A percentile compares a stretch with the other conserved stretches of the same genome.
These are phyloP conservation scores for Colinus virginianus DNA, from an alignment of 2,113 vertebrate genomes.

Conservation along the genomic window DNA sequence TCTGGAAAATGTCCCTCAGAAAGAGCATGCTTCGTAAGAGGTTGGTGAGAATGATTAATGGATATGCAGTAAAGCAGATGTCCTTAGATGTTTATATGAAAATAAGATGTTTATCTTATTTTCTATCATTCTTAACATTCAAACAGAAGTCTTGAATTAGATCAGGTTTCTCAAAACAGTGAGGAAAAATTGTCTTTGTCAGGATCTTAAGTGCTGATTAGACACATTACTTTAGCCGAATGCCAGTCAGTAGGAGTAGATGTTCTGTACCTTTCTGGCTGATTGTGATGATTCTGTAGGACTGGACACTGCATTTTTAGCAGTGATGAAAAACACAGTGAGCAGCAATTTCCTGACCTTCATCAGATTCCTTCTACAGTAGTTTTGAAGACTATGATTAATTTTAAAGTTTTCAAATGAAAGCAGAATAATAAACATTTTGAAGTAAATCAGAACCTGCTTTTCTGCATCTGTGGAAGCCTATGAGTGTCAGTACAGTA, in stretches of 20 bases:
- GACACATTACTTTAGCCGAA: background rate
- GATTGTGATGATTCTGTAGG: background rate
- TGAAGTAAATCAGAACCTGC: background rate
- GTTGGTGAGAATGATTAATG: background rate
- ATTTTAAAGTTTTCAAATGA: background rate
- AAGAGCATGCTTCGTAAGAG: background rate
- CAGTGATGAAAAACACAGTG: background rate
- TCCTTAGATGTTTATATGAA: too few species aligned
- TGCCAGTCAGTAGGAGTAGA: background rate
- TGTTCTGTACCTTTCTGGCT: background rate
- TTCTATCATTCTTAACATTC: background rate
- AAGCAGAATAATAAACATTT: background rate
- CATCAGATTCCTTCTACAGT: background rate
- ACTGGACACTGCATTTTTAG: background rate
- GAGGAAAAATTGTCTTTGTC: background rate
- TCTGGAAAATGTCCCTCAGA: background rate
- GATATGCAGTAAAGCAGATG: background rate
- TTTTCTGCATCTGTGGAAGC: background rate
- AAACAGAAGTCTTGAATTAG: background rate
- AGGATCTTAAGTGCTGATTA: background rate
- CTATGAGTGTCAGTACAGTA: background rate
- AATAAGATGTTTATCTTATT: background rate
- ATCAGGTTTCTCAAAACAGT: background rate
- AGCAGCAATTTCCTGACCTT: background rate
- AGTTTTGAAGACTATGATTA: background rate